Evolutionary conservation across 2,888 invertebrate species (phyloP), one percentile per base, ranked within the genome.

Genomic region (Chymomyza amoena): DNA sequence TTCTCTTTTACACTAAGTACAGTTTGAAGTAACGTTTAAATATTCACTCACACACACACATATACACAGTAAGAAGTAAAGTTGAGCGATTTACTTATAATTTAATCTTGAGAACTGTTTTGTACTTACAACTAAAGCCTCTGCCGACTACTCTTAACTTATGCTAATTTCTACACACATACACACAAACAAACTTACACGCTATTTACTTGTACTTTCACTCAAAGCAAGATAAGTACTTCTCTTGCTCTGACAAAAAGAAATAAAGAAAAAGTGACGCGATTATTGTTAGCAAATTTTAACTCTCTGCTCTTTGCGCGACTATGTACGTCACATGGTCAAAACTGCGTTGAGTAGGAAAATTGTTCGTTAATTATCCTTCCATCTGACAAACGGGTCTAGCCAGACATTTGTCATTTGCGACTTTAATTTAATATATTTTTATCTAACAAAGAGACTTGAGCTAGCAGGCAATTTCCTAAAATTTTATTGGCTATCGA

Each of bases 41-140:
- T 32, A 7, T 32, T 7, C 7, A 45, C 39, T 13, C 39, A 45
- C 2, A 54, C 45, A n/a, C 25, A 9, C 50, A 73, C 25, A 9
- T 39, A 73, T 64, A 70, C 64, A 69, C 69, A 73, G 78, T 71
- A 69, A 32, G 1, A 6, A 32, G 7, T 32, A 32, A 7, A 32
- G 7, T 9, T 7, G 32, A 7, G 9, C 7, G 7, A 7, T 32
- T 32, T 70, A 72, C 74, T 74, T 71, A 70, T 76, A 62, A 68
- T 67, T 84, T 79, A 13, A 18, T 28, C 18, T 52, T 18, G 39
- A 51, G 28, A 18, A 69, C 59, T 59, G 36, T 59, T 52, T 54
- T 59, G 66, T 6, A 66, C 39, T 4, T 13, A 45, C 39, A 45
- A 45, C 13, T 36, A 9, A 36, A 9, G 7, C 7, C 36, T 36